Evolutionary conservation across 2,113 vertebrate species (phyloP).

Genomic region (Prietella phreatophila): DNA sequence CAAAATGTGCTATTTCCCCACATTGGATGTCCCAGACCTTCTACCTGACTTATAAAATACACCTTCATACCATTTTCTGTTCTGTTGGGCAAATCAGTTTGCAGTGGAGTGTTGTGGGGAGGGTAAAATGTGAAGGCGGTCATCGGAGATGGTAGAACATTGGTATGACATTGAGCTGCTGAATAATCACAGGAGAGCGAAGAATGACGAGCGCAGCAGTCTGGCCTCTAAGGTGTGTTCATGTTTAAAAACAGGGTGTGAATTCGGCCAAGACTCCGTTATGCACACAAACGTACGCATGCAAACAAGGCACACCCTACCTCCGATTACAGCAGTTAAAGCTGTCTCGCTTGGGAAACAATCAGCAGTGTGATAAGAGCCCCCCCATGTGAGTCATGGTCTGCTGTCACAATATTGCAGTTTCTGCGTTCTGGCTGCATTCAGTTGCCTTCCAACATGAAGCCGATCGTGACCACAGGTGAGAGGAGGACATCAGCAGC

Average conservation of each 20-base stretch:
- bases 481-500: background rate
- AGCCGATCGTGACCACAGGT: background rate
- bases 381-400: slow-evolving; percentile 34
- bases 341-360: background rate
- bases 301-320: slow-evolving; percentile 58
- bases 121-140: slow-evolving; percentile 2
- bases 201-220: slow-evolving; percentile 48
- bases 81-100: background rate
- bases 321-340: slow-evolving; percentile 31
- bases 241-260: slow-evolving; percentile 52
- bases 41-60: background rate
- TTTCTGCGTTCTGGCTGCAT: background rate
- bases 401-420: background rate
- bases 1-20: too few relatives aligned
- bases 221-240: slow-evolving; percentile 49
- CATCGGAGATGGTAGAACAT: slow-evolving; percentile 47
- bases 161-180: slow-evolving; percentile 56
- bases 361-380: slow-evolving; percentile 15
- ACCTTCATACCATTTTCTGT: slow-evolving; percentile 5
- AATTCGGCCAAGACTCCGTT: slow-evolving; percentile 41
- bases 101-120: slow-evolving; percentile 31
- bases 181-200: slow-evolving; percentile 59
- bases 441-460: background rate
- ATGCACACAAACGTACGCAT: slow-evolving; percentile 35
- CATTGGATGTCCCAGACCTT: background rate